Percentiles rank a stretch among this genome's conserved stretches.
Conservation (phyloP, 2,888 invertebrate species). For the Cabera pusaria region DNA sequence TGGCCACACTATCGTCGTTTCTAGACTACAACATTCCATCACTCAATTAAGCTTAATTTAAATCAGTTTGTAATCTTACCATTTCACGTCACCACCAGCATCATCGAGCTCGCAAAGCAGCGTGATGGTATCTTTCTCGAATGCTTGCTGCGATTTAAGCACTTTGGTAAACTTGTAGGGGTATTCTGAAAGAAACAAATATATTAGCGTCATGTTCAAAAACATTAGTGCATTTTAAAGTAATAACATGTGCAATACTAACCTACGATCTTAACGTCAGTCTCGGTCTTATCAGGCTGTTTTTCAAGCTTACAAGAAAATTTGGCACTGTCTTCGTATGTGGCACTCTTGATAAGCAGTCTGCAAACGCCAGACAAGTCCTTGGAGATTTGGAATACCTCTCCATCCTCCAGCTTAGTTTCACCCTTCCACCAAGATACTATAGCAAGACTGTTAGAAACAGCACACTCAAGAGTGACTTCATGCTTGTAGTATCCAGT, state of each 20-base stretch:
- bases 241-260: conserved; percentile 47
- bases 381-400: conserved; percentile 94
- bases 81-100: conserved; percentile 96
- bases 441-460: conserved; percentile 96
- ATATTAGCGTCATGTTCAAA: no score
- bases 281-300: conserved; percentile 93
- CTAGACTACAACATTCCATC: no score
- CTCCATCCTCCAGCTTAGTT: conserved; percentile 90
- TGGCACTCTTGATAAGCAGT: conserved; percentile 91
- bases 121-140: conserved; percentile 96
- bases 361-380: conserved; percentile 96
- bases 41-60: not conserved
- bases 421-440: conserved; percentile 97
- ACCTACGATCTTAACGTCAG: conserved; percentile 91
- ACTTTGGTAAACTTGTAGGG: conserved; percentile 97
- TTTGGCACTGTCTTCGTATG: conserved; percentile 93
- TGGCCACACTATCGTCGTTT: no score
- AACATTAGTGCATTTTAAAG: no score
- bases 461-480: conserved; percentile 94
- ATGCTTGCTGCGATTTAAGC: conserved; percentile 95
- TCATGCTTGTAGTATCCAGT: conserved; percentile 97
- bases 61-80: conserved; percentile 74
- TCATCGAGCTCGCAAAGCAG: conserved; percentile 98
- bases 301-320: conserved; percentile 95
- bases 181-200: conserved; percentile 88